Evolutionary conservation across 1,140 invertebrate species (phyloP).

Genomic region (Heliconius congener): DNA sequence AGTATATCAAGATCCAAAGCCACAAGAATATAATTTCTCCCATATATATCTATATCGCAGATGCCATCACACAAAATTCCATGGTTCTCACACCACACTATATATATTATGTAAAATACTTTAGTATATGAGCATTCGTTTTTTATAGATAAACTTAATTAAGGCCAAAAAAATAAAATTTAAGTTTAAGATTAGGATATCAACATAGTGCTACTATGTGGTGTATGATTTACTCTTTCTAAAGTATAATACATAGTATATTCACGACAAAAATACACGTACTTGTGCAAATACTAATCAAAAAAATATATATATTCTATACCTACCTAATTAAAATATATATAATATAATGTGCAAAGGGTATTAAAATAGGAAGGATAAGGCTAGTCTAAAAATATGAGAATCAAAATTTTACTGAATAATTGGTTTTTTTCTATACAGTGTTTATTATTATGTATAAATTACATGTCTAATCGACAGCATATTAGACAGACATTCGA

Average conservation of each 20-base stretch:
- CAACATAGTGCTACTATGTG: background rate
- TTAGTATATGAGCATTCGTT: background rate
- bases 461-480: too few species aligned
- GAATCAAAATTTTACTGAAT: too few species aligned
- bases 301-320: constrained; percentile 19
- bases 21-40: constrained; percentile 31
- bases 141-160: background rate
- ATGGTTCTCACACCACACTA: background rate
- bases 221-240: background rate
- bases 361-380: constrained; percentile 9
- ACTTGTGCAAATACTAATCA: constrained; percentile 10
- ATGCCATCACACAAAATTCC: constrained; percentile 27
- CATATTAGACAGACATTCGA: too few species aligned
- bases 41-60: constrained; percentile 38
- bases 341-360: constrained; percentile 15
- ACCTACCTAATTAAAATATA: background rate
- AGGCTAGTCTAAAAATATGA: too few species aligned
- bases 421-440: too few species aligned
- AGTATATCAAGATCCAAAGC: constrained; percentile 28
- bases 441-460: too few species aligned
- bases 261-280: background rate
- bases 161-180: too few species aligned
- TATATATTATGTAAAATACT: background rate
- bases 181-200: too few species aligned
- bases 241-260: background rate